Evolutionary conservation across 2,797 vertebrate species (phyloP).

Genomic region (Tamandua tetradactyla): DNA sequence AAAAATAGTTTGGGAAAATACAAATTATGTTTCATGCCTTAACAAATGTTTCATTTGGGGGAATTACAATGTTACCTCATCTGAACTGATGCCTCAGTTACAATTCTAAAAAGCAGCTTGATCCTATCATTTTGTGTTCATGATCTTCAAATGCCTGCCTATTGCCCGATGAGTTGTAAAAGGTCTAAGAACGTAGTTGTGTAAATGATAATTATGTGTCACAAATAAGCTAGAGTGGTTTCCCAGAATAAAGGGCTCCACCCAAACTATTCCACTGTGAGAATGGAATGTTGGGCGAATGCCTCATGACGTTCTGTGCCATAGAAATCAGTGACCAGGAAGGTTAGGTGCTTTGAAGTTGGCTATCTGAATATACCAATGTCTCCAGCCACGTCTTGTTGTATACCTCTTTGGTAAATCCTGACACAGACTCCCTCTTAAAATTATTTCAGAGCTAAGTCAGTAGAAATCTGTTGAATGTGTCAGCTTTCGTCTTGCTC

Average conservation of each 20-base stretch:
- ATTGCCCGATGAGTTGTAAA: not conserved
- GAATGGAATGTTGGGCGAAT: not conserved
- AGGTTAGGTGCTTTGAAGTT: not conserved
- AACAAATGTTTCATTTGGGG: not conserved
- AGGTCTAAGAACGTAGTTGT: not conserved
- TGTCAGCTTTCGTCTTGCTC: not conserved
- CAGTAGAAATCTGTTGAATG: not conserved
- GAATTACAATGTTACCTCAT: not conserved
- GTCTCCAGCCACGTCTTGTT: not conserved
- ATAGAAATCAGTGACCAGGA: not conserved
- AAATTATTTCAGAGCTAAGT: not conserved
- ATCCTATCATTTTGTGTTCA: not conserved
- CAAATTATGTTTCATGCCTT: not conserved
- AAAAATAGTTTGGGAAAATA: not conserved
- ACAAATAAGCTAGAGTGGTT: not conserved
- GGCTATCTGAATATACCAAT: not conserved
- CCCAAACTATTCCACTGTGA: not conserved
- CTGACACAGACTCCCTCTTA: not conserved
- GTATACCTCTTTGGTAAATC: not conserved
- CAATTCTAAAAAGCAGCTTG: not conserved
- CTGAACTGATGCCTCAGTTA: not conserved
- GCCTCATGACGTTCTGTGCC: not conserved
- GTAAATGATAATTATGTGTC: not conserved
- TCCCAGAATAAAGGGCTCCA: not conserved
- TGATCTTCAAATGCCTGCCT: not conserved